Base-by-base conservation (phyloP, 1,140 invertebrate genomes). In the Aricia agestis region DNA sequence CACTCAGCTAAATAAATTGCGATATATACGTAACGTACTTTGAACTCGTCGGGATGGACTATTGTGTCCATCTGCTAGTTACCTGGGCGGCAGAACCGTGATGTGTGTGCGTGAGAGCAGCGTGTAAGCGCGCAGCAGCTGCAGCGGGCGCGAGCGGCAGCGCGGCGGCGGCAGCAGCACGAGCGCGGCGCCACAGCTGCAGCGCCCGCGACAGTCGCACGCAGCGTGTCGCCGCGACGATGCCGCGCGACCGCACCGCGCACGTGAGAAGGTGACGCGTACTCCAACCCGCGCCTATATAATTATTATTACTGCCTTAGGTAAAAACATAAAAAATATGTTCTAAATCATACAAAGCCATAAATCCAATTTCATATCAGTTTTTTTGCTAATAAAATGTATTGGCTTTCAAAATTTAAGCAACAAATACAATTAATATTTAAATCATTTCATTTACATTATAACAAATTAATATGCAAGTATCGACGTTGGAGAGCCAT, bases 91-190 rank as follows among this genome's bases (percentile, higher is more conserved):
- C 52, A 13, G 72, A 68, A 2, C 67, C 10, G 15, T 63, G 70
- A 9, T 42, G 32, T 1, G 67, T 68, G 36, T 73, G 57, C 31
- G 69, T 67, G 6, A 65, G 31, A 1, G 65, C 66, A 36, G 66
- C 17, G 74, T 69, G 5, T 52, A 52, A 42, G 42, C 65, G 18
- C 61, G 25, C 52, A 58, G 59, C 52, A 73, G 69, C 69, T 63
- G 45, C 10, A 66, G 17, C 58, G 58, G n/a, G n/a, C 4, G 17
- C 58, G 13, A 17, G 59, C 59, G 59, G 59, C 18, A 63, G 19
- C 1, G 65, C 72, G 1, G 71, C 71, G 1, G 78, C 69, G 65
- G 74, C 70, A 6, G 52, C 70, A 7, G 73, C 59, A 10, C 72
- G 52, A 66, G 59, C 59, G 18, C 59, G 59, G 0, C 65, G 70